Base-by-base conservation (phyloP, 2,888 invertebrate genomes). In the Aquatica leii region DNA sequence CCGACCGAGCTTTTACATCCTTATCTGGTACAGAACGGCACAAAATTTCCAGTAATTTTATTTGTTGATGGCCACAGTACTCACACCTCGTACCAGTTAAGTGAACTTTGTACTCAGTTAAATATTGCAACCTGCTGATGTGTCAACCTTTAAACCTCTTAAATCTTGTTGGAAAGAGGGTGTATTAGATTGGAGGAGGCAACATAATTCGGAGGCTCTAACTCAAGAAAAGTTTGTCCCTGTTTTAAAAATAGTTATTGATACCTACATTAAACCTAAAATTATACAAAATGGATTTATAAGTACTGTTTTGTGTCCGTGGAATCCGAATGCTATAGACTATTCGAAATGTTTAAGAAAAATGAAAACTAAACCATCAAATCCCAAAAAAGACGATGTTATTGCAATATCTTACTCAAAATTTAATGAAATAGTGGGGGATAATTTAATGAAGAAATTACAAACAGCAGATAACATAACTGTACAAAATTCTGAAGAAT, bases 61-160 rank as follows among this genome's bases (percentile, higher is more conserved):
- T 80, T 80, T 66, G 74, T 81, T 17, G 79, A 79, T 62, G 76
- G 77, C 2, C 70, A 68, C 43, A 62, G 49, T 12, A 59, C 64
- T 4, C 68, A 69, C 43, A 37, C 60, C 17, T 60, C 62, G 21
- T 66, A 66, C 50, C 50, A 66, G 24, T 12, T 68, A 40, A 68
- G 68, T 65, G 40, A 3, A 17, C 35, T 69, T 3, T 66, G 68
- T 56, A 43, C 31, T 8, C 20, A 63, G 49, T 31, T 69, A 11
- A 75, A 71, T 76, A 43, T 50, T 76, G 5, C 73, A 76, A 48
- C 74, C 74, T 4, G 68, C 68, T 0, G 74, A 75, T 48, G 70
- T 75, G 14, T 46, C 71, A 15, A 67, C 66, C 0, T 68, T 72
- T 49, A 69, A 69, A 11, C 70, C 70, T 0, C 20, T 69, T 1